Evolutionary conservation across 1,140 invertebrate genomes (phyloP), one percentile per base, ranked within the genome.

Genomic region (Belonocnema kinseyi): DNA sequence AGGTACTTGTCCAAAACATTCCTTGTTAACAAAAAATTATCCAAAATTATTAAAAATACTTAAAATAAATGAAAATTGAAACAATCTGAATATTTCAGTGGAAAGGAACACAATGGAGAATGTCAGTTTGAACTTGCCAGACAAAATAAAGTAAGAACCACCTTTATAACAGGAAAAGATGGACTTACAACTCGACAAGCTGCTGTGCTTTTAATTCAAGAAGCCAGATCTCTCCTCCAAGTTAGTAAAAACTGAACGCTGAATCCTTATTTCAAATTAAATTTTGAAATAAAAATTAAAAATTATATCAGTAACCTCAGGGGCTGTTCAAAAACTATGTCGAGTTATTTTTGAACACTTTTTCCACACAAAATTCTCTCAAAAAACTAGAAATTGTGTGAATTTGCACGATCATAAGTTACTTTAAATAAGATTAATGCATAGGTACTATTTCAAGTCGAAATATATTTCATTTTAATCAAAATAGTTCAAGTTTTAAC

Each of bases 101-200:
- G 93, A 61, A 97, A 96, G 89, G 93, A 66, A 26, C 61, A 66
- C 12, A 40, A 66, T n/a, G 61, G 61, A 40, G 61, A 66, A 26
- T 26, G 61, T 40, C 61, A 66, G n/a, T 66, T 66, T 66, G 61
- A 66, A 40, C 61, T 66, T 66, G 33, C 61, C 12, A 66, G 61
- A 8, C 61, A 66, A 40, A 66, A 66, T 66, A 93, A 94, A 89
- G 92, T 94, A 72, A 93, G 94, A 86, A 93, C 93, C 84, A 93
- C 98, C 77, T 98, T 96, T 93, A 94, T 99, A 26, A 96, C 95
- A 2, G 97, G 97, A 16, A 94, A 94, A 88, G 93, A 95, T 85
- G 96, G 95, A 21, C 91, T 98, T 75, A 97, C 96, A 52, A 95
- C 96, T 58, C 92, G 92, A 77, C 95, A 98, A 90, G 97, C 97